These are phyloP conservation scores for Sarcophaga carnaria DNA, from an alignment of 2,888 invertebrate genomes.

Conservation along the genomic window DNA sequence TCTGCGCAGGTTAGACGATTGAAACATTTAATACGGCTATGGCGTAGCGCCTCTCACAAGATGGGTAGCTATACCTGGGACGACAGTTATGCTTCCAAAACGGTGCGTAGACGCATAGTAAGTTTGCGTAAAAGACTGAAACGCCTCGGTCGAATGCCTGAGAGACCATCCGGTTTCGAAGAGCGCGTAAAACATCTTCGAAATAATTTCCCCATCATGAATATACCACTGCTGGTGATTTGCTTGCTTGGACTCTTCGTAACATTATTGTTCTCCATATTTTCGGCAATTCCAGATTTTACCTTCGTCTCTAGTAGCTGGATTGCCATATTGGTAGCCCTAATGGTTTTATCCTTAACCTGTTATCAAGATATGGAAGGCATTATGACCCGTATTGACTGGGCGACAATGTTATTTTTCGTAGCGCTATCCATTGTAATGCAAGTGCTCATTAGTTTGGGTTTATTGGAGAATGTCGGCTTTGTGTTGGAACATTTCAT, in stretches of 20 bases:
- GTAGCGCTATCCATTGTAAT: constrained; percentile 60
- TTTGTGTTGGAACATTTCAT: constrained; percentile 86
- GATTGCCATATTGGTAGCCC: constrained; percentile 66
- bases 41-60: constrained; percentile 63
- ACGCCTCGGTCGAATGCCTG: constrained; percentile 73
- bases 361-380: constrained; percentile 68
- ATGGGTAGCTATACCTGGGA: constrained; percentile 70
- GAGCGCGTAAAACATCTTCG: constrained; percentile 57
- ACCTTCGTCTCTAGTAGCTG: constrained; percentile 65
- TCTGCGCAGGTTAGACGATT: constrained; percentile 65
- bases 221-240: constrained; percentile 49
- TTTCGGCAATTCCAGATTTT: constrained; percentile 37
- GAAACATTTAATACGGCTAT: constrained; percentile 66
- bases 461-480: constrained; percentile 81
- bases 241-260: constrained; percentile 51
- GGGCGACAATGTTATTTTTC: constrained; percentile 69
- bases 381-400: constrained; percentile 69
- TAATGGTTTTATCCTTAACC: constrained; percentile 63
- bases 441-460: constrained; percentile 54
- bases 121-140: constrained; percentile 66
- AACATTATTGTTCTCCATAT: constrained; percentile 32
- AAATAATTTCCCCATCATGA: constrained; percentile 58
- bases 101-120: constrained; percentile 60
- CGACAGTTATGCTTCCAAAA: constrained; percentile 66
- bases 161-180: constrained; percentile 60